phyloP scores from a whole-genome alignment of 1,140 invertebrate genomes.

The Zaprionus capensis region DNA sequence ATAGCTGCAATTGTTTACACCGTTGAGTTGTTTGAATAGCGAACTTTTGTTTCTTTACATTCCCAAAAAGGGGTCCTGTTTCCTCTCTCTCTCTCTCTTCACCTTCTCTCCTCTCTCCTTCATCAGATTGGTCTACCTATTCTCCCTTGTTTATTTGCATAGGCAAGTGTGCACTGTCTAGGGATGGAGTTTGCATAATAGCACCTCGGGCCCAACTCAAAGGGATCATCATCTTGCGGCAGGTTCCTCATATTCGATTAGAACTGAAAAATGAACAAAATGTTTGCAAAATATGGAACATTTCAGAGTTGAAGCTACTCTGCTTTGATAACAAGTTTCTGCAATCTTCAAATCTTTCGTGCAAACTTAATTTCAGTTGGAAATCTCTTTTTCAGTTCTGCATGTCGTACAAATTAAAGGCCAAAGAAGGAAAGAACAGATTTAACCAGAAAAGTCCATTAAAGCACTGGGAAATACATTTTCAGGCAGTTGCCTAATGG shows the following conservation, averaged over 20 bases:
- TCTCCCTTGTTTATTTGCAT: constrained; percentile 61
- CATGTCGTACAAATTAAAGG: constrained; percentile 36
- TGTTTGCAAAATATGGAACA: constrained; percentile 8
- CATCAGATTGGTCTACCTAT: background rate
- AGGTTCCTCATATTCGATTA: background rate
- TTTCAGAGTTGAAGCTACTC: background rate
- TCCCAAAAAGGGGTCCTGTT: background rate
- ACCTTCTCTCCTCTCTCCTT: background rate
- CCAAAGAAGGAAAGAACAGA: constrained; percentile 43
- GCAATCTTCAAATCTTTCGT: too few relatives aligned
- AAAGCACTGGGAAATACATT: constrained; percentile 74
- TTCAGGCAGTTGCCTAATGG: constrained; percentile 64
- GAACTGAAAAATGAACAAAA: constrained; percentile 22
- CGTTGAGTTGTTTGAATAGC: constrained; percentile 20
- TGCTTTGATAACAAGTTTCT: background rate
- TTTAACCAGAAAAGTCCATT: constrained; percentile 74
- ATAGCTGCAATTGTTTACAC: constrained; percentile 58
- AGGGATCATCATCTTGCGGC: background rate
- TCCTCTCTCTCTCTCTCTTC: background rate
- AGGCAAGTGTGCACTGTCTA: constrained; percentile 62
- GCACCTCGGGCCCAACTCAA: background rate
- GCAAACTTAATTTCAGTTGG: background rate
- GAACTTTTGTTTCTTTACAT: constrained; percentile 34
- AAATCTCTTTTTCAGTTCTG: background rate
- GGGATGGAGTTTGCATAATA: constrained; percentile 70